Conservation (phyloP, 2,113 vertebrate species). For the Heterocephalus glaber region DNA sequence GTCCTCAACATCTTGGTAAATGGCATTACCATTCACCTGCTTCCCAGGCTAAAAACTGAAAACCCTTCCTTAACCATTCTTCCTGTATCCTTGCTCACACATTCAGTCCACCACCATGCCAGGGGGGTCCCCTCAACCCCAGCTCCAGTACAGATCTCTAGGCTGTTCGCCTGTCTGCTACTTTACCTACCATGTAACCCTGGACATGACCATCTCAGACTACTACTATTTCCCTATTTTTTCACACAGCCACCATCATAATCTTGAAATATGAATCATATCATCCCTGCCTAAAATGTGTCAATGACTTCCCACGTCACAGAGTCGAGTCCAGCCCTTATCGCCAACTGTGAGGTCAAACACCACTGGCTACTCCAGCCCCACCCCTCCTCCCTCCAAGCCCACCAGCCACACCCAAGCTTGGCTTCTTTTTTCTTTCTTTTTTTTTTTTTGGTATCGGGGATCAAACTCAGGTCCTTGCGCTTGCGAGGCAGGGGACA, state of each 20-base stretch:
- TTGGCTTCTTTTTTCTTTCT: too few species aligned
- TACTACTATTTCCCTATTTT: background rate
- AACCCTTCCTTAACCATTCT: background rate
- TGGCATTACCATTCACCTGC: background rate
- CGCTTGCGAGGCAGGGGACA: too few species aligned
- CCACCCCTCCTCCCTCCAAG: background rate
- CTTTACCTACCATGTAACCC: background rate
- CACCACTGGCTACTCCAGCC: background rate
- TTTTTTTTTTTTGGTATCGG: too few species aligned
- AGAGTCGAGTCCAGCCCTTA: background rate
- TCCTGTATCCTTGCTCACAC: background rate
- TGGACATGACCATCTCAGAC: background rate
- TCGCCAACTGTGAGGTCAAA: background rate
- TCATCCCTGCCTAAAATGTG: background rate
- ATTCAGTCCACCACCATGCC: background rate
- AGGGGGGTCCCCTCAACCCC: background rate
- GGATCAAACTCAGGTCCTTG: too few species aligned
- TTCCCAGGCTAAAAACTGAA: background rate
- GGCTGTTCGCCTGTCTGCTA: background rate
- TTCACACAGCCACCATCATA: background rate
- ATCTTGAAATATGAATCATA: background rate
- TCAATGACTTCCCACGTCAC: background rate
- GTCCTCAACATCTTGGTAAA: background rate
- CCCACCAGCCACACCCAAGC: background rate
- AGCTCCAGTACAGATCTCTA: background rate